Conservation (phyloP, 2,888 invertebrate species). For the Agrochola litura region DNA sequence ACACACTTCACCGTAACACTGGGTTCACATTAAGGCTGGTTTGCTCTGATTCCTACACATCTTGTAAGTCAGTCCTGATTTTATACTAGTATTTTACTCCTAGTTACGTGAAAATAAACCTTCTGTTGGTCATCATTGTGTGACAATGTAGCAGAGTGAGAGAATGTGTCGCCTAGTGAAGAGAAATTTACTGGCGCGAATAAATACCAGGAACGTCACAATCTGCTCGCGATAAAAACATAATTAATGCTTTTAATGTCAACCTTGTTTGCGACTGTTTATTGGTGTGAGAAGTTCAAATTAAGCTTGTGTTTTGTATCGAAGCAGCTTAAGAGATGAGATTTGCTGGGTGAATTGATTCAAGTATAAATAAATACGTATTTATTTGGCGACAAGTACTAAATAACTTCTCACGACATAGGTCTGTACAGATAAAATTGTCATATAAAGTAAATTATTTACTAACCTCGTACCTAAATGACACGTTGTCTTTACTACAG, state of each 20-base stretch:
- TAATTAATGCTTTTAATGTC: slow-evolving; percentile 46
- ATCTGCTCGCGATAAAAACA: slow-evolving; percentile 44
- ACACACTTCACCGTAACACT: no score
- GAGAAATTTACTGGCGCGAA: slow-evolving; percentile 56
- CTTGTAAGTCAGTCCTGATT: not conserved
- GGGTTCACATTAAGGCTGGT: not conserved
- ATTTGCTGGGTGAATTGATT: not conserved
- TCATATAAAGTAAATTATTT: not conserved
- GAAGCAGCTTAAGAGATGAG: not conserved
- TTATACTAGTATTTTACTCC: not conserved
- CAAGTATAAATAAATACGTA: not conserved
- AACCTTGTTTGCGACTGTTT: slow-evolving; percentile 12
- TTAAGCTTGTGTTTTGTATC: not conserved
- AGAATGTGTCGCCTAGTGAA: slow-evolving; percentile 55
- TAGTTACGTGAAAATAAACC: not conserved
- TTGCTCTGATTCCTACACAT: not conserved
- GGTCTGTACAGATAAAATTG: not conserved
- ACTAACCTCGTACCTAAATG: not conserved
- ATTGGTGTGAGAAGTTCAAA: slow-evolving; percentile 9
- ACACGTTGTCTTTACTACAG: not conserved
- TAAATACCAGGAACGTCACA: slow-evolving; percentile 50
- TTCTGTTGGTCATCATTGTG: not conserved
- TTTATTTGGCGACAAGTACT: slow-evolving; percentile 11
- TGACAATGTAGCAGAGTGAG: slow-evolving; percentile 21
- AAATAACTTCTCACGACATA: not conserved